phyloP scores from a whole-genome alignment of 2,888 invertebrate species.

The Hoplodrina ambigua region DNA sequence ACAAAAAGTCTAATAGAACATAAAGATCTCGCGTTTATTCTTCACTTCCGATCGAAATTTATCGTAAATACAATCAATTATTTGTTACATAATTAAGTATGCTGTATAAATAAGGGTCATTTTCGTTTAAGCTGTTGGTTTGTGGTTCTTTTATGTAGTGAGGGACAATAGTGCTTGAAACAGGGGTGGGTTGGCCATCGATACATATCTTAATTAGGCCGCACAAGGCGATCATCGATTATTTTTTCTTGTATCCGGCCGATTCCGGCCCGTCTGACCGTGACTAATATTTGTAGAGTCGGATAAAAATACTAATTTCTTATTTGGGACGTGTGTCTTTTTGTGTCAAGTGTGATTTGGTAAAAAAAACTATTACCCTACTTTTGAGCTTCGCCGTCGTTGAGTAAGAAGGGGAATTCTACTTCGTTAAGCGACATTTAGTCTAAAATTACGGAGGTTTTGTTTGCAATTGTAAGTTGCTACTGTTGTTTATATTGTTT shows the following conservation, averaged over 20 bases:
- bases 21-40: slow-evolving; percentile 50
- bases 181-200: slow-evolving; percentile 84
- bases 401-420: slow-evolving; percentile 6
- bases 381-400: neutral
- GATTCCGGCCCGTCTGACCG: slow-evolving; percentile 77
- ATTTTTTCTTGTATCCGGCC: slow-evolving; percentile 80
- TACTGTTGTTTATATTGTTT: too few species aligned
- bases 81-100: slow-evolving; percentile 64
- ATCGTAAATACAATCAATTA: slow-evolving; percentile 65
- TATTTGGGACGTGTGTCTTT: slow-evolving; percentile 49
- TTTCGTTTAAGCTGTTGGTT: slow-evolving; percentile 51
- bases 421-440: slow-evolving; percentile 1
- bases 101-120: slow-evolving; percentile 64
- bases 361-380: neutral
- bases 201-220: slow-evolving; percentile 91
- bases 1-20: slow-evolving; percentile 67
- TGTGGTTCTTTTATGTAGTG: slow-evolving; percentile 58
- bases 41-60: slow-evolving; percentile 58
- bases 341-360: slow-evolving; percentile 27
- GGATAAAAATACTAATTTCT: slow-evolving; percentile 60
- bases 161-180: slow-evolving; percentile 83
- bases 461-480: too few species aligned
- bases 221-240: slow-evolving; percentile 84
- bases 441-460: neutral
- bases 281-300: slow-evolving; percentile 81